A percentile compares a stretch with the other conserved stretches of the same genome.
Evolutionary conservation across 2,797 vertebrate genomes (phyloP).

Genomic region (Buphagus erythrorhynchus): DNA sequence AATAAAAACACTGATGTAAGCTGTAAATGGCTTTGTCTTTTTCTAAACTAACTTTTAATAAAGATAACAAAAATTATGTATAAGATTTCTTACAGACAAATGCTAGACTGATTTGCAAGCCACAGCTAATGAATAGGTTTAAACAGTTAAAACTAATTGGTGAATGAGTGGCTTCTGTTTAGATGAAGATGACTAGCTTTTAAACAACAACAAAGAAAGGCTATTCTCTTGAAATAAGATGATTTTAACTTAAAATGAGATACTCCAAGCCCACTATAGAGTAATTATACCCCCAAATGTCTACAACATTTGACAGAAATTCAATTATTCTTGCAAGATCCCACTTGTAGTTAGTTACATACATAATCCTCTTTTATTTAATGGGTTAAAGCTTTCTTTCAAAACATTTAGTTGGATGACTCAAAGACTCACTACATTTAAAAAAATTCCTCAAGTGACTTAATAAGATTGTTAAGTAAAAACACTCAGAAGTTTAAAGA

Average conservation of each 20-base stretch:
- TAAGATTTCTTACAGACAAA: neutral
- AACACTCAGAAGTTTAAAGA: slow-evolving; percentile 39
- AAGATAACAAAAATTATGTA: neutral
- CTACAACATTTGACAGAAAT: slow-evolving; percentile 52
- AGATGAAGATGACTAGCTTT: neutral
- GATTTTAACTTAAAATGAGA: neutral
- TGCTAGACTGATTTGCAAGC: neutral
- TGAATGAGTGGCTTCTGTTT: neutral
- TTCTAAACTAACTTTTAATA: neutral
- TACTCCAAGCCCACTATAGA: neutral
- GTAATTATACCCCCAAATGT: neutral
- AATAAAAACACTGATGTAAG: neutral
- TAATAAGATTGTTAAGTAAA: slow-evolving; percentile 38
- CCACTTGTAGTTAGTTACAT: slow-evolving; percentile 18
- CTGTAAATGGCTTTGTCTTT: neutral
- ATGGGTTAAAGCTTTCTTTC: slow-evolving; percentile 32
- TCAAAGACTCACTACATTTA: neutral
- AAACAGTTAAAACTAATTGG: neutral
- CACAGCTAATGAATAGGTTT: neutral
- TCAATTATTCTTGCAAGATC: slow-evolving; percentile 53
- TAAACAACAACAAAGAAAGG: neutral
- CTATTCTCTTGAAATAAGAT: neutral
- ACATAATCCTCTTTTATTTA: slow-evolving; percentile 52
- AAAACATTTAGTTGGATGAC: slow-evolving; percentile 39
- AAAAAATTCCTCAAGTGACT: slow-evolving; percentile 49